Base-by-base conservation (phyloP, 2,888 invertebrate genomes). In the Latrodectus hesperus region DNA sequence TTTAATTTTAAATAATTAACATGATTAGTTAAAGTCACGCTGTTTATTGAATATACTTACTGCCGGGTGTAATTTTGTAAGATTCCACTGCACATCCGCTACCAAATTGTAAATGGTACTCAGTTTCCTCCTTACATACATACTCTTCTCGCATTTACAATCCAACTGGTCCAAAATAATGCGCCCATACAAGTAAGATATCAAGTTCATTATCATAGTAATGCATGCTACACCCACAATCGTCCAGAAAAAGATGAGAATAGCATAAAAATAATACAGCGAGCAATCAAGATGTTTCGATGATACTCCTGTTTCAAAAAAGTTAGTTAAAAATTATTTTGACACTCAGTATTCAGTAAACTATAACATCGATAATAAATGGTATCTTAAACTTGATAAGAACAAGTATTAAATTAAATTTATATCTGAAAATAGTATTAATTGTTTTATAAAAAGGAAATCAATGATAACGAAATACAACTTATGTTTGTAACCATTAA, bases 161-260 rank as follows among this genome's bases (percentile, higher is more conserved):
- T 85, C 85, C 70, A 85, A 38, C 17, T 79, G 79, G 17, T 79
- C 85, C 64, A 85, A 5, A 9, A 80, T 9, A 16, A 52, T 1
- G 12, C 16, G 5, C 1, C 79, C 85, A 12, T 71, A 10, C 4
- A 70, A 1, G 14, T 85, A 80, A 49, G 85, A 85, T 5, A 74
- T 0, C 11, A 85, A n/a, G 11, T 70, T 75, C n/a, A 85, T 9
- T 2, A 26, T 53, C 74, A 70, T 79, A 4, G 51, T 14, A 2
- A 85, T 17, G 64, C 70, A 85, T 5, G 79, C 73, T 16, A 75
- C 6, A 9, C 85, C 85, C 1, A 80, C 52, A 2, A 85, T 52
- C 26, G 79, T 16, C 85, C 85, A 85, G 0, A 75, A 0, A 14
- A 79, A 70, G 26, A 80, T 52, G 11, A 60, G 22, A 4, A 60